phyloP scores from a whole-genome alignment of 2,797 vertebrate species.

The Triplophysa yarkandensis region DNA sequence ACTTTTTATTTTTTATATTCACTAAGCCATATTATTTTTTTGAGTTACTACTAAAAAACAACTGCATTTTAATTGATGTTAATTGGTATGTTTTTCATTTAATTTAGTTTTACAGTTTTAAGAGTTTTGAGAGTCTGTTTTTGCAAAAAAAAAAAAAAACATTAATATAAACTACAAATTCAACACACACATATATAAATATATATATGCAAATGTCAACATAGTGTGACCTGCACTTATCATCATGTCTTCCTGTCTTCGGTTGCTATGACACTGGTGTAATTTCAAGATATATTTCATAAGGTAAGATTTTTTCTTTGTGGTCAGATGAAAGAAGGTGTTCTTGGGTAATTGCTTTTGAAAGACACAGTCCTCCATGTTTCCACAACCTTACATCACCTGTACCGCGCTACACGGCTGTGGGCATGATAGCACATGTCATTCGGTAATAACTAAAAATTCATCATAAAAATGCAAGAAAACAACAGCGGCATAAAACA shows the following conservation, averaged over 20 bases:
- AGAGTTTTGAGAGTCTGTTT: too few species aligned
- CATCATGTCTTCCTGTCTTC: conserved; percentile 29
- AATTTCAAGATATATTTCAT: conserved; percentile 23
- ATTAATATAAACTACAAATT: too few species aligned
- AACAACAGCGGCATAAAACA: background rate
- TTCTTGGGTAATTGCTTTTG: conserved; percentile 46
- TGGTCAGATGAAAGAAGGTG: conserved; percentile 36
- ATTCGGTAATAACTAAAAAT: conserved; percentile 3
- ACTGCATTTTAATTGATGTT: too few species aligned
- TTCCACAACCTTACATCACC: conserved; percentile 52
- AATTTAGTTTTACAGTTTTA: too few species aligned
- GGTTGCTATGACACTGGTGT: conserved; percentile 39
- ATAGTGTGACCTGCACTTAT: conserved; percentile 30
- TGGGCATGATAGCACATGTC: conserved; percentile 41
- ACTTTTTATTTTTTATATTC: too few species aligned
- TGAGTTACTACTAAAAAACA: too few species aligned
- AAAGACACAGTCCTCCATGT: conserved; percentile 34
- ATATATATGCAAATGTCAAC: background rate
- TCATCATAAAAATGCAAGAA: background rate
- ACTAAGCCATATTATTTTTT: too few species aligned
- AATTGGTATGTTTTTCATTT: too few species aligned
- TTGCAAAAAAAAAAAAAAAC: too few species aligned
- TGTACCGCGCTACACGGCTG: background rate
- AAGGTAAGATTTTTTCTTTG: conserved; percentile 28
- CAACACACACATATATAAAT: background rate